Percentiles rank a stretch among this genome's conserved stretches.
These are phyloP conservation scores for Ispidina lecontei DNA, from an alignment of 2,797 vertebrate species.

Conservation along the genomic window DNA sequence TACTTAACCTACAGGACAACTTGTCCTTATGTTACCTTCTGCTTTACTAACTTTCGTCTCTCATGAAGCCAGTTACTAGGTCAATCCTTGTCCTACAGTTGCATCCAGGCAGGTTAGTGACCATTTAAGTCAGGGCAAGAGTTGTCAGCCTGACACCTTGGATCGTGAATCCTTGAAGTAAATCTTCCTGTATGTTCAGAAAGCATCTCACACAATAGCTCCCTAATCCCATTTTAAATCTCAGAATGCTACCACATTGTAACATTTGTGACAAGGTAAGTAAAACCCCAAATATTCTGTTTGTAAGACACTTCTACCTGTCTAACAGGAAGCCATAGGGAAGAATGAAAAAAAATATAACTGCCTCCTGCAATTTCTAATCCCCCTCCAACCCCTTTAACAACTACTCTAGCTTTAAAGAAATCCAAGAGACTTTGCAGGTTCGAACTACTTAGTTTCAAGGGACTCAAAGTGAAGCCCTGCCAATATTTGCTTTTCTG, in stretches of 20 bases:
- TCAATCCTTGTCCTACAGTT: not conserved
- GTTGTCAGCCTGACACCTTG: not conserved
- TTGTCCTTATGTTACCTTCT: slow-evolving; percentile 10
- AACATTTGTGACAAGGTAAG: not conserved
- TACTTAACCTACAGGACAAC: not conserved
- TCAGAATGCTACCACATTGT: not conserved
- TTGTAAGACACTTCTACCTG: not conserved
- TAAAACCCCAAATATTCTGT: not conserved
- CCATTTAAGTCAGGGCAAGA: not conserved
- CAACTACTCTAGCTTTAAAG: not conserved
- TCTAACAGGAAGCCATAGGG: not conserved
- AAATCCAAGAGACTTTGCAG: not conserved
- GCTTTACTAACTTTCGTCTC: not conserved
- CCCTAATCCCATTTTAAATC: not conserved
- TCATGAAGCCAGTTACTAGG: not conserved
- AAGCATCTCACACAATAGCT: not conserved
- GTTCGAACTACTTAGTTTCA: not conserved
- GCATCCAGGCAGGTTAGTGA: not conserved
- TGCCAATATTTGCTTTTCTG: slow-evolving; percentile 24
- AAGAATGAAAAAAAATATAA: not conserved
- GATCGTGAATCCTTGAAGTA: not conserved
- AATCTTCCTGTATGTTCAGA: not conserved
- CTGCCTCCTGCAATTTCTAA: not conserved
- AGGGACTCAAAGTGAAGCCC: not conserved
- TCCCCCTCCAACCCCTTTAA: not conserved